phyloP scores from a whole-genome alignment of 2,113 vertebrate species.

The Antechinus flavipes region DNA sequence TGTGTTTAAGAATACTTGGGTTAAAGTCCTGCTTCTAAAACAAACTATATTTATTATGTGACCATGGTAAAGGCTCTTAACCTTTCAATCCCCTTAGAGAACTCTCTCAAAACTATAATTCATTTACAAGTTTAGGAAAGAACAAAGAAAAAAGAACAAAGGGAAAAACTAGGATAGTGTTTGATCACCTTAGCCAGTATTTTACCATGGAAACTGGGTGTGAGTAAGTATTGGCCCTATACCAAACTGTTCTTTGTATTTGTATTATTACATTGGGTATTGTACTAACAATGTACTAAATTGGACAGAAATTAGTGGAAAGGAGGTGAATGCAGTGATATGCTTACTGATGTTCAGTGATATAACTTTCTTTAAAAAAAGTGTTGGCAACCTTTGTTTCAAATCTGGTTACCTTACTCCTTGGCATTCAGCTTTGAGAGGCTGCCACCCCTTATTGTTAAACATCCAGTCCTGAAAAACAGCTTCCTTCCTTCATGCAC shows the following conservation, averaged over 20 bases:
- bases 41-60: not conserved
- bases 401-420: not conserved
- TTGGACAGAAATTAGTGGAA: not conserved
- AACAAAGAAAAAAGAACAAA: not conserved
- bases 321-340: not conserved
- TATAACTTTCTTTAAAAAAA: not conserved
- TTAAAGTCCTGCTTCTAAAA: not conserved
- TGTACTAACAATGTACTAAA: no score
- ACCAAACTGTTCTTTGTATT: not conserved
- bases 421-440: not conserved
- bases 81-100: not conserved
- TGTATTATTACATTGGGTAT: no score
- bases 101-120: not conserved
- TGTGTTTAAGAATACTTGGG: not conserved
- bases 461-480: not conserved
- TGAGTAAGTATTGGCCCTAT: not conserved
- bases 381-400: not conserved
- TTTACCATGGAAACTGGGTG: not conserved
- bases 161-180: not conserved
- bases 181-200: not conserved
- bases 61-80: not conserved
- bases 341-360: not conserved
- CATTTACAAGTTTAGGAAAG: not conserved
- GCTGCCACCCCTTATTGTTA: not conserved
- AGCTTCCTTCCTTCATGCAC: not conserved